Percentiles rank a stretch among this genome's conserved stretches.
These are phyloP conservation scores for Apocheima hispidaria DNA, from an alignment of 2,888 invertebrate species.

Conservation along the genomic window DNA sequence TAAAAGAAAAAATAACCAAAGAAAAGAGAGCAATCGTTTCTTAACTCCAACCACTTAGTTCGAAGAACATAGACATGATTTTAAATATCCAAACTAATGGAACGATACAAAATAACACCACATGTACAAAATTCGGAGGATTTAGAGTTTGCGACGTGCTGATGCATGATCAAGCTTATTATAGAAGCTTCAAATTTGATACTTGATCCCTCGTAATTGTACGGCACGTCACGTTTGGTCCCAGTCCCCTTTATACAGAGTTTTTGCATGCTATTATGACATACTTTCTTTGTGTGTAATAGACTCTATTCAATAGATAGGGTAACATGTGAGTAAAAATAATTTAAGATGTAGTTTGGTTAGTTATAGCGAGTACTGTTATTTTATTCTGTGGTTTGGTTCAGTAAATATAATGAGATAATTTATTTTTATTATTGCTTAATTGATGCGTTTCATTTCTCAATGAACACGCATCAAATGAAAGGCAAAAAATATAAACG, in stretches of 20 bases:
- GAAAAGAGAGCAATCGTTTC: too few relatives aligned
- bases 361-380: too few relatives aligned
- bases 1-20: too few relatives aligned
- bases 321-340: not conserved
- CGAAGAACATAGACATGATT: not conserved
- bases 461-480: too few relatives aligned
- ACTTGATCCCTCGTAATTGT: slow-evolving; percentile 54
- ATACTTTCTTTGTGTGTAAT: slow-evolving; percentile 6
- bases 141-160: slow-evolving; percentile 77
- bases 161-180: slow-evolving; percentile 82
- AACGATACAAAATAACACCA: slow-evolving; percentile 59
- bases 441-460: too few relatives aligned
- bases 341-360: too few relatives aligned
- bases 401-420: too few relatives aligned
- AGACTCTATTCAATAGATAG: not conserved
- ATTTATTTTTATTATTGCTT: too few relatives aligned
- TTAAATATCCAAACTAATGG: slow-evolving; percentile 39
- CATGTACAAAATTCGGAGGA: slow-evolving; percentile 73
- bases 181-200: slow-evolving; percentile 72
- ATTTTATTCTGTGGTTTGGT: too few relatives aligned
- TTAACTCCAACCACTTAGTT: too few relatives aligned
- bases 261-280: slow-evolving; percentile 52
- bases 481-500: too few relatives aligned
- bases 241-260: slow-evolving; percentile 61
- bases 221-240: slow-evolving; percentile 77